Conservation (phyloP, 2,113 vertebrate genomes). For the Embiotoca jacksoni region DNA sequence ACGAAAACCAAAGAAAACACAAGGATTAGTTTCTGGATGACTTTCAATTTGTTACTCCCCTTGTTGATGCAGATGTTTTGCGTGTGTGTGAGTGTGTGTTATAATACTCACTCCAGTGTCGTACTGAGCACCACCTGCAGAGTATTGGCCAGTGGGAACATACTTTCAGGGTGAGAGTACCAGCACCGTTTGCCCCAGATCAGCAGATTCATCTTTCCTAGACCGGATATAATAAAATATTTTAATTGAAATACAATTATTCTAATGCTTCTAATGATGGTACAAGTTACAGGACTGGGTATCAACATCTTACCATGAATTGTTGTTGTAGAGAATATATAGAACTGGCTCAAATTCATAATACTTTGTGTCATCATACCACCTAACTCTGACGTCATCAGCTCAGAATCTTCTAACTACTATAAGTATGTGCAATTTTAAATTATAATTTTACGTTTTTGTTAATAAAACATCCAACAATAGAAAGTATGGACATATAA, state of each 20-base stretch:
- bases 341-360: no score
- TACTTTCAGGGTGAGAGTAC: constrained; percentile 67
- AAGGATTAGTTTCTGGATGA: fast-evolving
- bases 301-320: not conserved
- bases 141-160: constrained; percentile 78
- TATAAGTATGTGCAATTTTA: no score
- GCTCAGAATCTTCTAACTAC: no score
- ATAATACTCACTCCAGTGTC: constrained; percentile 69
- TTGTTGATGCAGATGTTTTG: not conserved
- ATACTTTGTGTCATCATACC: no score
- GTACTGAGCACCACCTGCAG: constrained; percentile 82
- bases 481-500: not conserved
- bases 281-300: not conserved
- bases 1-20: not conserved
- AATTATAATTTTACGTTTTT: no score
- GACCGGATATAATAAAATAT: not conserved
- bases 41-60: fast-evolving
- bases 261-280: not conserved
- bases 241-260: no score
- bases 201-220: constrained; percentile 85
- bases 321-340: not conserved
- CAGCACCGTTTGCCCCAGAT: constrained; percentile 83
- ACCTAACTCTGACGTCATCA: no score
- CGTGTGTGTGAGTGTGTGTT: not conserved
- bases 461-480: no score